Conservation (phyloP, 64 coral and sea anemone species). For the Acropora tenuis region DNA sequence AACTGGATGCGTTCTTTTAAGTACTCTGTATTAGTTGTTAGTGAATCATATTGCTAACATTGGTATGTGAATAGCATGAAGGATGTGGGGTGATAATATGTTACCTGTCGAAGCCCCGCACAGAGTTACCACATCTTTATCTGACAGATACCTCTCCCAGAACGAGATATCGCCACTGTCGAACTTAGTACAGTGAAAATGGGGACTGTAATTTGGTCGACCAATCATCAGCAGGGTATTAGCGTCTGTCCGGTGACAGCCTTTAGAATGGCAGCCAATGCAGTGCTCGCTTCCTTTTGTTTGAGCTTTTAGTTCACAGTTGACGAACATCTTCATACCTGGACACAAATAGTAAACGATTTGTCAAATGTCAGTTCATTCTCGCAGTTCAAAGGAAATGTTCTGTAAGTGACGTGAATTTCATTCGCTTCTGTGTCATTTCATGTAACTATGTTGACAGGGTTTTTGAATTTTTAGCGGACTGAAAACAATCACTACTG, state of each 20-base stretch:
- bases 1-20: background rate
- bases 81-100: background rate
- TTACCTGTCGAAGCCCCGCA: constrained; percentile 77
- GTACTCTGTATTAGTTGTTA: background rate
- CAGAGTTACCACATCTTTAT: constrained; percentile 74
- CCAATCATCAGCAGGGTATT: constrained; percentile 93
- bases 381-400: background rate
- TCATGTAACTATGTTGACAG: background rate
- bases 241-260: constrained; percentile 89
- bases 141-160: constrained; percentile 84
- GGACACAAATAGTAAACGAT: background rate
- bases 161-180: constrained; percentile 92
- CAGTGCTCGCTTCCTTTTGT: constrained; percentile 81
- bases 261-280: constrained; percentile 85
- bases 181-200: constrained; percentile 94
- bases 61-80: too few relatives aligned
- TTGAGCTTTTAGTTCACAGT: constrained; percentile 87
- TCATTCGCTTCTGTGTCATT: background rate
- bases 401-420: background rate
- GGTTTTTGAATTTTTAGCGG: too few relatives aligned
- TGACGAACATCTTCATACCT: constrained; percentile 94
- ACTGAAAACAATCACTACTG: too few relatives aligned
- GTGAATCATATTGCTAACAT: too few relatives aligned
- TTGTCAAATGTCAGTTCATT: background rate
- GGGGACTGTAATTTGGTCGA: constrained; percentile 87